Evolutionary conservation across 2,888 invertebrate species (phyloP), one percentile per base, ranked within the genome.

Genomic region (Steromphala cineraria): DNA sequence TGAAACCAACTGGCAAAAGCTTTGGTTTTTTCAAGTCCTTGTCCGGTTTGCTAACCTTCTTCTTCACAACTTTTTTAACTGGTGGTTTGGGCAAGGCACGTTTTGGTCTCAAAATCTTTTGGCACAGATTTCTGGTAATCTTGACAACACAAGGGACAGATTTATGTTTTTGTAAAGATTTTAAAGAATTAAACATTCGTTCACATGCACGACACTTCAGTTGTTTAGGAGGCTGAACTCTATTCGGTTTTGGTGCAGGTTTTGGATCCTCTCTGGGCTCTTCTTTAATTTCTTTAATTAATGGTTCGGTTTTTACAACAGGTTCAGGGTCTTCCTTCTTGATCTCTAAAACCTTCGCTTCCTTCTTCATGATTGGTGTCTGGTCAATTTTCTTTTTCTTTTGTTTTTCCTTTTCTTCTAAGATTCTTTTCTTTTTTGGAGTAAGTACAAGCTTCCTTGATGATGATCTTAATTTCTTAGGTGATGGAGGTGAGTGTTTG

Each of bases 61-160:
- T 81, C 75, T 67, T 78, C 46, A 75, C 21, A 17, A 55, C 21
- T 36, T 77, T 80, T 46, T 79, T 82, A 28, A 76, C 53, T 40
- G 46, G 53, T 15, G 55, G 55, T 40, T 76, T 40, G 46, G 76
- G 53, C 52, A 67, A 62, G 21, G 80, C 76, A 21, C 80, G 78
- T 56, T 82, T 82, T 2, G 82, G 82, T 36, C 82, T 77, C 19
- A 82, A 67, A 67, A 82, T 77, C 53, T 82, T 82, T 28, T 82
- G 82, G 75, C 78, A 74, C 36, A 77, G 46, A 28, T 80, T 82
- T 15, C 82, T 21, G 4, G 82, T 82, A 19, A 80, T 62, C 36
- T 80, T 80, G n/a, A 82, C 53, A 21, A 78, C 80, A 40, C 82
- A 82, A 15, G 82, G 82, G n/a, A 80, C 31, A 36, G 78, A 77